Conservation (phyloP, 2,888 invertebrate species). For the Xestia c-nigrum region DNA sequence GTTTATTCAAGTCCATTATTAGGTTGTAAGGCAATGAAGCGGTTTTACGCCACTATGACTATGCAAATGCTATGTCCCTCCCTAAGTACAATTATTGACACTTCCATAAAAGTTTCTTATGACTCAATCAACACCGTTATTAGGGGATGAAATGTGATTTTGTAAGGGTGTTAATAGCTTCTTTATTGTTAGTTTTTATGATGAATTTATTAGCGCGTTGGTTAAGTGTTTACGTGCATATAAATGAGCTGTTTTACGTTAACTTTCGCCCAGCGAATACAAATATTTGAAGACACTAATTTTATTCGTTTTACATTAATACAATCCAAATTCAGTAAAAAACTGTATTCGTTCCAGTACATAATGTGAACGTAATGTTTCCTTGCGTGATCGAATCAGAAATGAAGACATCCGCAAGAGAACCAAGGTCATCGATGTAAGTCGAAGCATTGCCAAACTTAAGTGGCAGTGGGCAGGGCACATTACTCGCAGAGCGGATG, state of each 20-base stretch:
- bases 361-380: no score
- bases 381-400: no score
- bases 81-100: slow-evolving; percentile 40
- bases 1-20: slow-evolving; percentile 47
- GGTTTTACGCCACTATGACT: slow-evolving; percentile 58
- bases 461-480: no score
- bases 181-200: slow-evolving; percentile 18
- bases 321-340: neutral
- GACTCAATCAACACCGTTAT: slow-evolving; percentile 53
- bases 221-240: neutral
- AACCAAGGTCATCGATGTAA: no score
- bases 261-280: neutral
- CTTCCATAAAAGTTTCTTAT: slow-evolving; percentile 49
- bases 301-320: neutral
- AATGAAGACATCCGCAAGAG: no score
- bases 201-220: slow-evolving; percentile 2
- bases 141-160: slow-evolving; percentile 43
- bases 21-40: slow-evolving; percentile 46
- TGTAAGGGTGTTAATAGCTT: slow-evolving; percentile 28
- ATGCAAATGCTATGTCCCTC: slow-evolving; percentile 55
- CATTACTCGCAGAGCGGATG: no score
- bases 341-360: neutral
- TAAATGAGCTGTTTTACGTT: neutral
- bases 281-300: neutral
- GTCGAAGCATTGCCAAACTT: no score